These are phyloP conservation scores for Parochlus steinenii DNA, from an alignment of 2,888 invertebrate genomes.

Conservation along the genomic window DNA sequence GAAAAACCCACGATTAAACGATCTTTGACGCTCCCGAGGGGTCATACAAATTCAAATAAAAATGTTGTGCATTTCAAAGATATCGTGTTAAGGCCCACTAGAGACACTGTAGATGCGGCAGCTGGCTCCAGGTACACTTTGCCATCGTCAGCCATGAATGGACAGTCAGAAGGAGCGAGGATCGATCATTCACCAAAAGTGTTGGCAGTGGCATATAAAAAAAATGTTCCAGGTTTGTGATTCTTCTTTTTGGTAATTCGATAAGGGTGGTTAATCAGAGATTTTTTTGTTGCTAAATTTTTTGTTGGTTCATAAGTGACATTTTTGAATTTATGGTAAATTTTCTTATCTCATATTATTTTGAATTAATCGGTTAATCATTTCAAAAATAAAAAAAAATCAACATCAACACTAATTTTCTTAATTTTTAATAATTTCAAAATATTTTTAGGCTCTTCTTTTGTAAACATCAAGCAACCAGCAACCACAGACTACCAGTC, in stretches of 20 bases:
- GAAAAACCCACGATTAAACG: slow-evolving; percentile 43
- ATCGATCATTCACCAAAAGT: slow-evolving; percentile 17
- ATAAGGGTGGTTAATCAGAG: too few relatives aligned
- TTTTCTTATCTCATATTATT: too few relatives aligned
- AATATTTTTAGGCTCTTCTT: too few relatives aligned
- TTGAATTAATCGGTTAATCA: too few relatives aligned
- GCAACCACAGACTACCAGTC: background rate
- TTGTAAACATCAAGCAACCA: slow-evolving; percentile 4
- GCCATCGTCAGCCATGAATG: background rate
- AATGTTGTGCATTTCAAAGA: background rate
- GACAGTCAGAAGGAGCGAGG: background rate
- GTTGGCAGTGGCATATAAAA: slow-evolving; percentile 18
- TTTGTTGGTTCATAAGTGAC: too few relatives aligned
- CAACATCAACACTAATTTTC: too few relatives aligned
- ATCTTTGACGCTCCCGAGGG: background rate
- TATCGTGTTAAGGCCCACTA: background rate
- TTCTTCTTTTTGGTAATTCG: too few relatives aligned
- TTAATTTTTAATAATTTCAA: too few relatives aligned
- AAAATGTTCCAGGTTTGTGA: slow-evolving; percentile 8
- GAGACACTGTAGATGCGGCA: background rate
- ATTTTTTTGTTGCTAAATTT: too few relatives aligned
- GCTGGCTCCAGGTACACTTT: background rate
- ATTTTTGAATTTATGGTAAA: too few relatives aligned
- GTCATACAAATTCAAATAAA: background rate
- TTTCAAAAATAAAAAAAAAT: too few relatives aligned